Evolutionary conservation across 2,797 vertebrate species (phyloP), one percentile per base, ranked within the genome.

Genomic region (Neosilurus hyrtlii): DNA sequence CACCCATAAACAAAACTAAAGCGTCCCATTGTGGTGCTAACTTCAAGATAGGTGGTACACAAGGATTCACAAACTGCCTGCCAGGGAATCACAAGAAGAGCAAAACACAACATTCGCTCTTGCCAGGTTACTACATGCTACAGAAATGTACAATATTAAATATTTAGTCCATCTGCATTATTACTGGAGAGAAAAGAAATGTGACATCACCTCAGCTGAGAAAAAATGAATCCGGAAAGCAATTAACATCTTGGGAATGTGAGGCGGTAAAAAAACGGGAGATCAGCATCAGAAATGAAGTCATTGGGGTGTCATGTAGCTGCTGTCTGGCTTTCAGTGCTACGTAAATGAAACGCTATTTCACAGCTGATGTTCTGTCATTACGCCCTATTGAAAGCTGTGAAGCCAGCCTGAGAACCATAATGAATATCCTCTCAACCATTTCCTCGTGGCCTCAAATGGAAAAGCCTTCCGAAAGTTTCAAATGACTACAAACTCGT

Each of bases 161-260:
- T 75, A 87, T 90, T 88, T 71, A 77, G 90, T 86, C 89, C 15
- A 75, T 79, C 79, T 68, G 54, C 63, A 88, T 91, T 89, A 91
- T 91, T 88, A 86, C 72, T 87, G 66, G 71, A 59, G 73, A 87
- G 71, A 90, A 90, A 35, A 37, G 89, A 89, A 79, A 65, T 35
- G 35, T 26, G 9, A 14, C 65, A 54, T 43, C 37, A 82, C 81
- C 49, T 52, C 78, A 83, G 87, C 87, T 88, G 78, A 79, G 73
- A 83, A 71, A 73, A 86, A 91, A 86, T 84, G 66, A 81, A 75
- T 90, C 84, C 59, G 18, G 70, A 81, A 71, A 65, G 71, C 82
- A 84, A 86, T 86, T 86, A 84, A 84, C 78, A 88, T 88, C 86
- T 4, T 61, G 59, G 67, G 61, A 84, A 76, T 54, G 20, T 49